phyloP scores from a whole-genome alignment of 2,113 vertebrate genomes.

The Sebastes schlegelii region DNA sequence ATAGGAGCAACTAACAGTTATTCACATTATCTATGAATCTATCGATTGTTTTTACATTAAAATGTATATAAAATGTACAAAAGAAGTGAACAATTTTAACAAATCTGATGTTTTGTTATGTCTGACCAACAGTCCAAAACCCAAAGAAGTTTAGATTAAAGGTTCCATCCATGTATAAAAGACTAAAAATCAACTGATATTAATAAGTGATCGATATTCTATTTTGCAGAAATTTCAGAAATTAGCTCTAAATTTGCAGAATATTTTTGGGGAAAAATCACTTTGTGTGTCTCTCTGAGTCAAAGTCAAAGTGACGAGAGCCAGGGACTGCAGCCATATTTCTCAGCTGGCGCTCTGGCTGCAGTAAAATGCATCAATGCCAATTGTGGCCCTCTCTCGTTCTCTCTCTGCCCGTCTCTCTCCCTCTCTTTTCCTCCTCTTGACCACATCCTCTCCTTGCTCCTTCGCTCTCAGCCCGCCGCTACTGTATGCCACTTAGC shows the following conservation, averaged over 20 bases:
- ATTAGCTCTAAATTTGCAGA: not conserved
- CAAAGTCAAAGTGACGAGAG: conserved; percentile 52
- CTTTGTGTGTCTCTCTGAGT: conserved; percentile 36
- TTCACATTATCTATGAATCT: not conserved
- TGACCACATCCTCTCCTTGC: conserved; percentile 23
- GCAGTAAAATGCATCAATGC: conserved; percentile 41
- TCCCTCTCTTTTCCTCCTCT: conserved; percentile 2
- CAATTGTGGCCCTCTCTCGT: conserved; percentile 36
- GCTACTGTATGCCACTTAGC: not conserved
- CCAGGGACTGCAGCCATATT: conserved; percentile 50
- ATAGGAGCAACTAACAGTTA: not conserved
- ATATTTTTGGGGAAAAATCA: conserved; percentile 1
- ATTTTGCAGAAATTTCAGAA: not conserved
- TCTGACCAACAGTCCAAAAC: not conserved
- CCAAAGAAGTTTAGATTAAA: too few species aligned
- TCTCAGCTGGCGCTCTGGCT: conserved; percentile 51
- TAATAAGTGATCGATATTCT: not conserved
- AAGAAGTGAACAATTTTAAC: not conserved
- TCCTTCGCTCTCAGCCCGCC: conserved; percentile 2
- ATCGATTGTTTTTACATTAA: not conserved
- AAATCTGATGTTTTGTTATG: not conserved
- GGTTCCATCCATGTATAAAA: not conserved
- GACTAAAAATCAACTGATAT: not conserved
- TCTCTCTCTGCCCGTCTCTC: conserved; percentile 23
- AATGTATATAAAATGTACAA: too few species aligned